Evolutionary conservation across 2,888 invertebrate genomes (phyloP).

Genomic region (Sinopyrophorus schimmeli): DNA sequence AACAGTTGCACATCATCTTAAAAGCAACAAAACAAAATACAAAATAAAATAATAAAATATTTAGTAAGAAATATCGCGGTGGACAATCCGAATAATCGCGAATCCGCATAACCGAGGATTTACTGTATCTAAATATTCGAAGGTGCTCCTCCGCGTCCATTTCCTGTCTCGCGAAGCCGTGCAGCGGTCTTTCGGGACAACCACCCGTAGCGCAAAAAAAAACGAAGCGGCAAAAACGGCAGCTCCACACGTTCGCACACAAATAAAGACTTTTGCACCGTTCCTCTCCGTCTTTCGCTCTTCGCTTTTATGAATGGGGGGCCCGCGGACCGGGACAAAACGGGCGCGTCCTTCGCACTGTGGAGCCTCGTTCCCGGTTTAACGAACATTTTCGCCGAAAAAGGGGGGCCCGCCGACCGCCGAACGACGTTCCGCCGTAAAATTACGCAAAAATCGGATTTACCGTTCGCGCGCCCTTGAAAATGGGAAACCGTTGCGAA

Average conservation of each 20-base stretch:
- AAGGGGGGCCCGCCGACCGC: constrained; percentile 1
- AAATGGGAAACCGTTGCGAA: neutral
- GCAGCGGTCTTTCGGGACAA: constrained; percentile 7
- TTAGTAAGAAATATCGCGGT: too few species aligned
- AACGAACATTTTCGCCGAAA: neutral
- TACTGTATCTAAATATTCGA: too few species aligned
- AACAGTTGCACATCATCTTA: too few species aligned
- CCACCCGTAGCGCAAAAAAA: constrained; percentile 1
- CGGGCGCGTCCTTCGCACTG: constrained; percentile 16
- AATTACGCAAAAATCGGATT: too few species aligned
- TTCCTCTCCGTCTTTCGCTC: constrained; percentile 9
- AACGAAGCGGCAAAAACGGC: neutral
- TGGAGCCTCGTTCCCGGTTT: constrained; percentile 13
- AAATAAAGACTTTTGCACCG: constrained; percentile 3
- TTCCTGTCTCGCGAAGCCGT: constrained; percentile 5
- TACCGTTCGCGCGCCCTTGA: too few species aligned
- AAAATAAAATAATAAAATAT: too few species aligned
- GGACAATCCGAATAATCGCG: too few species aligned
- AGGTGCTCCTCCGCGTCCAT: neutral
- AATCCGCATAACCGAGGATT: too few species aligned
- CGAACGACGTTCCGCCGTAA: too few species aligned
- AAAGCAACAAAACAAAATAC: too few species aligned
- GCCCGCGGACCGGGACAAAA: constrained; percentile 11
- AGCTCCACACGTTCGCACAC: neutral
- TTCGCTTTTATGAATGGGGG: constrained; percentile 8